Evolutionary conservation across 2,888 invertebrate species (phyloP).

Genomic region (Biston stratarius): DNA sequence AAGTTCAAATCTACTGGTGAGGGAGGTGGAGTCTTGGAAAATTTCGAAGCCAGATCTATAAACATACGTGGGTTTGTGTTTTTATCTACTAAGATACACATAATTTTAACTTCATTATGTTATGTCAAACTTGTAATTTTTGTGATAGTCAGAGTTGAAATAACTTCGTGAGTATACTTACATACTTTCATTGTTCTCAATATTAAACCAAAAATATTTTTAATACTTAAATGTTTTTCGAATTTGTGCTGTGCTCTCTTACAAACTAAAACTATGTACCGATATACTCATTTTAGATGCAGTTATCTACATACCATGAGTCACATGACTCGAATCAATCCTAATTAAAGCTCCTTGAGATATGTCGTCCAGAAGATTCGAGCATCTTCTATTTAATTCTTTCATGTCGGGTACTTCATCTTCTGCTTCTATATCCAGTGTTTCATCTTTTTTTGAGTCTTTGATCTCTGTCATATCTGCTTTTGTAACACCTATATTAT

Average conservation of each 20-base stretch:
- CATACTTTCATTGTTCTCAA: no score
- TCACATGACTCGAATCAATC: constrained; percentile 81
- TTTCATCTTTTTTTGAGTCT: constrained; percentile 16
- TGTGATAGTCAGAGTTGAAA: no score
- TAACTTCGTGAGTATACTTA: no score
- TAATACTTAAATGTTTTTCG: no score
- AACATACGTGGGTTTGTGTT: constrained; percentile 30
- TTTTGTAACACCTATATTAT: constrained; percentile 12
- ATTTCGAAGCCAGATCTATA: constrained; percentile 88
- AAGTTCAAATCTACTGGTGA: constrained; percentile 89
- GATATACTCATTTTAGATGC: neutral
- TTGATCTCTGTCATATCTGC: neutral
- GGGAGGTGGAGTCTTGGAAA: constrained; percentile 90
- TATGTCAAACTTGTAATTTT: no score
- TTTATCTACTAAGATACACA: neutral
- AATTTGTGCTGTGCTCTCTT: neutral
- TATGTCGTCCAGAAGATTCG: constrained; percentile 82
- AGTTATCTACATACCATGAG: constrained; percentile 69
- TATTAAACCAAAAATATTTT: no score
- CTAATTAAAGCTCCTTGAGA: constrained; percentile 82
- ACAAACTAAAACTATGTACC: neutral
- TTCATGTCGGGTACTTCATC: constrained; percentile 77
- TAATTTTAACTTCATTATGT: neutral
- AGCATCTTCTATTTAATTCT: constrained; percentile 82
- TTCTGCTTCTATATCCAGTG: constrained; percentile 47